These are phyloP conservation scores for Cephus nigrinus DNA, from an alignment of 2,888 invertebrate species.

Conservation along the genomic window DNA sequence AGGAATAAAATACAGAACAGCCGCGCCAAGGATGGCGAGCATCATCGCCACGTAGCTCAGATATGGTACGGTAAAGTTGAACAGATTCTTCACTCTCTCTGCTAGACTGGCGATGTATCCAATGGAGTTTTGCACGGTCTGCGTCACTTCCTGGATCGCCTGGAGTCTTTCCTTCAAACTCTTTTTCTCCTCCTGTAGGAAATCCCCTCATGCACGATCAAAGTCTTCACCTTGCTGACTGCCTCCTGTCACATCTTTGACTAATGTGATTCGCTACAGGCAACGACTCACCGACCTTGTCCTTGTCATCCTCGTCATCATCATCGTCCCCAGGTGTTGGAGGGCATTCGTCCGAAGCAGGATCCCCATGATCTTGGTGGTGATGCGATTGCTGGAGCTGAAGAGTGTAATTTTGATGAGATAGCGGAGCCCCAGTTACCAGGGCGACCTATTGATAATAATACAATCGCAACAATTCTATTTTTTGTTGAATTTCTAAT, in stretches of 20 bases:
- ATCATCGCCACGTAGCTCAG: constrained; percentile 92
- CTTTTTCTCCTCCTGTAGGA: constrained; percentile 90
- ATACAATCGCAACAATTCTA: constrained; percentile 34
- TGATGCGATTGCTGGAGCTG: constrained; percentile 5
- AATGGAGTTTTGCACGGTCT: constrained; percentile 95
- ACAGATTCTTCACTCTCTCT: constrained; percentile 94
- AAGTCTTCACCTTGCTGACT: not conserved
- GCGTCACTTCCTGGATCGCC: constrained; percentile 97
- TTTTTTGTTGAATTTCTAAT: constrained; percentile 2
- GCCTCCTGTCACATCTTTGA: not conserved
- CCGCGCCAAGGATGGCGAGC: constrained; percentile 77
- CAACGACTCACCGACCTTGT: constrained; percentile 72
- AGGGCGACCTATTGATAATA: constrained; percentile 63
- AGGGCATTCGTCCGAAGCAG: constrained; percentile 51
- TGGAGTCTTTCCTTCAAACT: constrained; percentile 92
- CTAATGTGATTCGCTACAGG: not conserved
- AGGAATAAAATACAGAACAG: constrained; percentile 90
- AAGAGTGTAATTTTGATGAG: constrained; percentile 41
- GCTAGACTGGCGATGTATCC: constrained; percentile 94
- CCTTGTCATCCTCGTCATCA: constrained; percentile 92
- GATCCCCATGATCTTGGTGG: constrained; percentile 47
- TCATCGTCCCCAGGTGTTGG: constrained; percentile 68
- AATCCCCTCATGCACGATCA: not conserved
- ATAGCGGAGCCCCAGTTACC: constrained; percentile 61
- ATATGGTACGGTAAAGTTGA: constrained; percentile 97